phyloP scores from a whole-genome alignment of 2,797 vertebrate species.

The Thunnus albacares region DNA sequence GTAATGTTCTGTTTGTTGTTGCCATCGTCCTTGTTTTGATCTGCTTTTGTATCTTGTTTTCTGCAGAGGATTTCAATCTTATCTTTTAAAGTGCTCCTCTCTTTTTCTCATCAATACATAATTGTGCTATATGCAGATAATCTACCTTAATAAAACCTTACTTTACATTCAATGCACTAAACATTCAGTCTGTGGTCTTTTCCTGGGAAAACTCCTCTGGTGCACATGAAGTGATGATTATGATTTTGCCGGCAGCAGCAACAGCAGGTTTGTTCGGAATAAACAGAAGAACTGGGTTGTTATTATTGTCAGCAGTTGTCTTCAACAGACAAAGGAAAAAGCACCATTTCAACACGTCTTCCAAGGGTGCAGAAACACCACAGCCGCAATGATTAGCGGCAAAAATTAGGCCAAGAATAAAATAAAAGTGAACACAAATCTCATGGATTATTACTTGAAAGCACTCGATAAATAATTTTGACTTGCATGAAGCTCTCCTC shows the following conservation, averaged over 20 bases:
- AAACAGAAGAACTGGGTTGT: neutral
- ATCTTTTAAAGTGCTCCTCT: neutral
- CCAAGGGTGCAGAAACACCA: neutral
- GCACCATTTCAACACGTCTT: neutral
- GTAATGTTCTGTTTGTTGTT: neutral
- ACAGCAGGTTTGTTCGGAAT: conserved; percentile 2
- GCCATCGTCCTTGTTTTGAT: neutral
- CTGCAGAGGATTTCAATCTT: conserved; percentile 6
- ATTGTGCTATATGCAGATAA: neutral
- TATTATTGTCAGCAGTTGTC: neutral
- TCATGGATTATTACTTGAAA: neutral
- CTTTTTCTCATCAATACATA: neutral
- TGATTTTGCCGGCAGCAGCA: neutral
- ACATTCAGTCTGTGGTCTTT: neutral
- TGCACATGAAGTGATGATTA: neutral
- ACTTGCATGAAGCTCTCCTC: neutral
- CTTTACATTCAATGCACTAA: neutral
- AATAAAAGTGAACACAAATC: conserved; percentile 10
- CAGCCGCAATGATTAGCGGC: conserved; percentile 9
- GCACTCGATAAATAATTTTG: conserved; percentile 21
- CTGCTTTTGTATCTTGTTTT: neutral
- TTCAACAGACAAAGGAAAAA: neutral
- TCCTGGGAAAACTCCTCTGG: neutral
- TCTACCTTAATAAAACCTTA: neutral
- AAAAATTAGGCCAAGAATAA: conserved; percentile 10